Conservation (phyloP, 2,113 vertebrate genomes). For the Odocoileus hemionus region DNA sequence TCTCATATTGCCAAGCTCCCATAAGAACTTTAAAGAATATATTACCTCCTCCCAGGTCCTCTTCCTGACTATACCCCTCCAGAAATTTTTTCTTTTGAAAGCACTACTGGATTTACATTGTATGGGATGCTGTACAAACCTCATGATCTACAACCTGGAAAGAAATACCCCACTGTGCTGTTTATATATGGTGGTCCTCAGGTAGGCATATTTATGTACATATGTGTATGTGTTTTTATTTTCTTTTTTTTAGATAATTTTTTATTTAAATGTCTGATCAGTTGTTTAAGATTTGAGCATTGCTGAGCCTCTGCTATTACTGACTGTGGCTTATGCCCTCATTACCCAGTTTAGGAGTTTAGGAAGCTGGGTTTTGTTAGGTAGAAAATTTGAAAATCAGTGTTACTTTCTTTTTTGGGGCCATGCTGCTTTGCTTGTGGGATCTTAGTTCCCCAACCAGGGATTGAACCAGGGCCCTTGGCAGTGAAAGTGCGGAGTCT, state of each 20-base stretch:
- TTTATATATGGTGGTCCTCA: conserved; percentile 88
- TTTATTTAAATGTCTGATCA: neutral
- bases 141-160: conserved; percentile 85
- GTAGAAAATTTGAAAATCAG: neutral
- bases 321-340: neutral
- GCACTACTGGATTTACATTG: conserved; percentile 82
- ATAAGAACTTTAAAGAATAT: neutral
- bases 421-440: neutral
- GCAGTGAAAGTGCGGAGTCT: neutral
- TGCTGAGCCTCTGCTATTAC: neutral
- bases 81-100: conserved; percentile 86
- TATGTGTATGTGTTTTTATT: neutral
- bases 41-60: conserved; percentile 74
- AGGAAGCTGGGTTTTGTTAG: conserved; percentile 23
- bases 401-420: neutral
- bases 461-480: neutral
- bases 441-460: neutral
- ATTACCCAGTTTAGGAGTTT: neutral
- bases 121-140: conserved; percentile 88
- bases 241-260: neutral
- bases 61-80: conserved; percentile 86
- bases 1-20: neutral
- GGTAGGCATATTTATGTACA: conserved; percentile 70
- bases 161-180: conserved; percentile 87
- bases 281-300: conserved; percentile 2